These are phyloP conservation scores for Drosophila albomicans DNA, from an alignment of 1,140 invertebrate genomes.

Conservation along the genomic window DNA sequence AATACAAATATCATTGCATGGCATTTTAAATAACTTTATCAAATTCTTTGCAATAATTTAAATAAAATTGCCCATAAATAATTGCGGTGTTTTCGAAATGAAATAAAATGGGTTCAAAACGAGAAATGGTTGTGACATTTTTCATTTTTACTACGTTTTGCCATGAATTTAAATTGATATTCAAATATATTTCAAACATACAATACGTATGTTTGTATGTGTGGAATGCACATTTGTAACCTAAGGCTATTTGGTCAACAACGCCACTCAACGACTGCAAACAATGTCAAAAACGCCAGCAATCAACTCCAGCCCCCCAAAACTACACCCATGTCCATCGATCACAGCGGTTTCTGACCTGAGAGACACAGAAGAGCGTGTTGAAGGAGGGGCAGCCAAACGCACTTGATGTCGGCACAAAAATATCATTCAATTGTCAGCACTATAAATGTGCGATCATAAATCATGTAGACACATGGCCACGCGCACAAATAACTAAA, in stretches of 20 bases:
- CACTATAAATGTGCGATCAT: slow-evolving; percentile 83
- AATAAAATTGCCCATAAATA: slow-evolving; percentile 45
- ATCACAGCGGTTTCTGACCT: slow-evolving; percentile 57
- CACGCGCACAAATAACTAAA: slow-evolving; percentile 63
- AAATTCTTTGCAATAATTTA: slow-evolving; percentile 37
- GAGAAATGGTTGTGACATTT: slow-evolving; percentile 18
- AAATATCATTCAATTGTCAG: slow-evolving; percentile 84
- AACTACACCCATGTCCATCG: slow-evolving; percentile 48
- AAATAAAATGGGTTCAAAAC: slow-evolving; percentile 14
- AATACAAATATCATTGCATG: slow-evolving; percentile 30
- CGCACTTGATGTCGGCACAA: slow-evolving; percentile 54
- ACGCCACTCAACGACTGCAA: slow-evolving; percentile 33
- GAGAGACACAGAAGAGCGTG: neutral
- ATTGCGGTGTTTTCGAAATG: slow-evolving; percentile 30
- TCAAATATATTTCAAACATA: slow-evolving; percentile 29
- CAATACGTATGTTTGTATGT: neutral
- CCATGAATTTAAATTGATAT: slow-evolving; percentile 39
- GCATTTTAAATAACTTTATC: slow-evolving; percentile 32
- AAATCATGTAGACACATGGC: slow-evolving; percentile 75
- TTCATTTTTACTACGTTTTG: slow-evolving; percentile 16
- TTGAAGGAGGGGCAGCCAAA: slow-evolving; percentile 7
- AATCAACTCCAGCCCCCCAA: slow-evolving; percentile 43
- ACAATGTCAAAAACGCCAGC: slow-evolving; percentile 73
- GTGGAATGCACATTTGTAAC: slow-evolving; percentile 42
- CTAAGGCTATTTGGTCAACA: slow-evolving; percentile 39